Percentiles rank a stretch among this genome's conserved stretches.
Evolutionary conservation across 2,888 invertebrate species (phyloP).

Genomic region (Netelia melanura): DNA sequence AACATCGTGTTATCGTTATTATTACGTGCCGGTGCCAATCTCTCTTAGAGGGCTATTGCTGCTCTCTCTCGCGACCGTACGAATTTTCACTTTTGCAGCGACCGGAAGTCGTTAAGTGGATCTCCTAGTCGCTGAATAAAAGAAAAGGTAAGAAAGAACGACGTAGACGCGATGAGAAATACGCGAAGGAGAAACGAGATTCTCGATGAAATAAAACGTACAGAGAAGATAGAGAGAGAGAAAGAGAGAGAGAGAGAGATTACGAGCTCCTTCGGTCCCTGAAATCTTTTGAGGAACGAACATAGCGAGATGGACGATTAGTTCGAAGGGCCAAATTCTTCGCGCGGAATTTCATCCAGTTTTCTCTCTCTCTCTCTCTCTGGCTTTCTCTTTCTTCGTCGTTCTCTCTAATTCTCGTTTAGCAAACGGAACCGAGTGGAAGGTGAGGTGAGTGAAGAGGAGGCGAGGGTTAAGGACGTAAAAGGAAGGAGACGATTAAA

Average conservation of each 20-base stretch:
- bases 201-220: conserved; percentile 34
- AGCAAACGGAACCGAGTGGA: neutral
- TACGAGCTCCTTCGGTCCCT: conserved; percentile 1
- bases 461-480: neutral
- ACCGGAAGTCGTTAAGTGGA: conserved; percentile 68
- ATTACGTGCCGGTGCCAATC: conserved; percentile 15
- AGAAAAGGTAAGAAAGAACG: conserved; percentile 32
- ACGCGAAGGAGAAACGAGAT: conserved; percentile 39
- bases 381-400: conserved; percentile 5
- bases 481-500: neutral
- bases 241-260: conserved; percentile 23
- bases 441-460: conserved; percentile 1
- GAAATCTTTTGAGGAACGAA: conserved; percentile 35
- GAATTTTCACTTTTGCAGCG: conserved; percentile 53
- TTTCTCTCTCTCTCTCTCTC: neutral
- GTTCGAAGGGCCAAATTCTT: conserved; percentile 39
- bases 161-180: conserved; percentile 11
- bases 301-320: conserved; percentile 42
- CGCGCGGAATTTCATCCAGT: conserved; percentile 41
- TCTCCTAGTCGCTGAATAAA: conserved; percentile 18
- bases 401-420: neutral
- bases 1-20: conserved; percentile 61
- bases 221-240: conserved; percentile 1
- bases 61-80: neutral
- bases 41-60: neutral